These are phyloP conservation scores for Pygmarrhopalites habei DNA, from an alignment of 1,140 invertebrate genomes.

Conservation along the genomic window DNA sequence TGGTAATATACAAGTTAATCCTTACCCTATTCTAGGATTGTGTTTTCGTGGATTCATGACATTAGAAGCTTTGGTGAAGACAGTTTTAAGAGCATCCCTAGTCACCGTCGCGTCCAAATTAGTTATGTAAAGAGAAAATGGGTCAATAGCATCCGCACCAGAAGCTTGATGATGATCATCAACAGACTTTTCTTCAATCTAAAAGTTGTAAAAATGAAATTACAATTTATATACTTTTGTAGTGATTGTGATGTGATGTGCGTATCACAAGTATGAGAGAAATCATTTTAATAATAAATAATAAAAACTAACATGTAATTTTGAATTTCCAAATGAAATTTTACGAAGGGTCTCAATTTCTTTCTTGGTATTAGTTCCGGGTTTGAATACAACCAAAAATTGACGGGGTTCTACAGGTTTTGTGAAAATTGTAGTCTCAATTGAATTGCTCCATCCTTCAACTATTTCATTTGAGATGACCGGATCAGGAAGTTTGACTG, in stretches of 20 bases:
- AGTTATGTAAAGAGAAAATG: slow-evolving; percentile 25
- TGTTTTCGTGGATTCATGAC: slow-evolving; percentile 19
- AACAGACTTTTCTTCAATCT: slow-evolving; percentile 22
- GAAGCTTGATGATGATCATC: background rate
- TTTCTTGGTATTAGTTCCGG: slow-evolving; percentile 23
- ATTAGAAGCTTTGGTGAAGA: slow-evolving; percentile 10
- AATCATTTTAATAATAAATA: too few species aligned
- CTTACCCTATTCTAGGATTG: slow-evolving; percentile 27
- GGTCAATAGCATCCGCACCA: slow-evolving; percentile 25
- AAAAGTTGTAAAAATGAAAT: background rate
- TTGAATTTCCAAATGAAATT: slow-evolving; percentile 10
- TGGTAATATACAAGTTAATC: too few species aligned
- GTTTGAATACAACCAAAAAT: slow-evolving; percentile 26
- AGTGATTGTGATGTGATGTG: background rate
- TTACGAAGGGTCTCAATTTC: slow-evolving; percentile 24
- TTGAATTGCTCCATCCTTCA: slow-evolving; percentile 2
- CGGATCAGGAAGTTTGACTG: slow-evolving; percentile 24
- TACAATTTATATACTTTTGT: too few species aligned
- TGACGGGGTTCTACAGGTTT: slow-evolving; percentile 25
- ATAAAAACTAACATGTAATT: slow-evolving; percentile 15
- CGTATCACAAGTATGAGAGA: too few species aligned
- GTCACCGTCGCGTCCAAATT: slow-evolving; percentile 15
- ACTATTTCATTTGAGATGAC: slow-evolving; percentile 7
- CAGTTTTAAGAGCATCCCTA: background rate
- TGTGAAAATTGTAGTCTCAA: slow-evolving; percentile 26